A percentile compares a stretch with the other conserved stretches of the same genome.
These are phyloP conservation scores for Peromyscus polionotus DNA, from an alignment of 2,113 vertebrate genomes.

Conservation along the genomic window DNA sequence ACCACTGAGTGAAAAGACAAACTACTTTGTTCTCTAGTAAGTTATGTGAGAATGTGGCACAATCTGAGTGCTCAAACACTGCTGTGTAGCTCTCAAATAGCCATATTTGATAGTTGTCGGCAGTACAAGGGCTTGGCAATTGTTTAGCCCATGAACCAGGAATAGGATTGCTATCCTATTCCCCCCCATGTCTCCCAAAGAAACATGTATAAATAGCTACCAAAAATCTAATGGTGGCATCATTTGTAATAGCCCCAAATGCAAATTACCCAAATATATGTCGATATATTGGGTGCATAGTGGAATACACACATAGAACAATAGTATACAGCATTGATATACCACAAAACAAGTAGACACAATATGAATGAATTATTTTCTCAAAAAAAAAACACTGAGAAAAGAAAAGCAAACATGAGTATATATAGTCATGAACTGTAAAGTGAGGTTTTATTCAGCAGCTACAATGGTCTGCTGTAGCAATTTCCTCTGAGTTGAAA, in stretches of 20 bases:
- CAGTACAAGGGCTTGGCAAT: background rate
- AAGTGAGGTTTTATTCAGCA: background rate
- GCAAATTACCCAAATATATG: background rate
- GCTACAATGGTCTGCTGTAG: background rate
- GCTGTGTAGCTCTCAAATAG: too few relatives aligned
- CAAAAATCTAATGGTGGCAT: background rate
- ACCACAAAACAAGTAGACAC: background rate
- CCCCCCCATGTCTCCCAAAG: background rate
- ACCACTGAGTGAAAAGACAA: background rate
- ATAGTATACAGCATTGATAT: background rate
- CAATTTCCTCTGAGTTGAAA: background rate
- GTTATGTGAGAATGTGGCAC: background rate
- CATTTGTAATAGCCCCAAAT: background rate
- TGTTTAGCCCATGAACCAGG: background rate
- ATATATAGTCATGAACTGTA: background rate
- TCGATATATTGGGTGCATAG: background rate
- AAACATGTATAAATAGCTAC: background rate
- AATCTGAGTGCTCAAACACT: background rate
- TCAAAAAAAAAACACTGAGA: background rate
- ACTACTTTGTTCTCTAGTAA: background rate
- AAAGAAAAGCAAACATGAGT: background rate
- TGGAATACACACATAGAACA: background rate
- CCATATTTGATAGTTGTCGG: background rate
- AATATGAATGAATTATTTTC: background rate
- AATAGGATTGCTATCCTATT: background rate